Evolutionary conservation across 2,113 vertebrate species (phyloP).

Genomic region (Diphyllodes magnificus): DNA sequence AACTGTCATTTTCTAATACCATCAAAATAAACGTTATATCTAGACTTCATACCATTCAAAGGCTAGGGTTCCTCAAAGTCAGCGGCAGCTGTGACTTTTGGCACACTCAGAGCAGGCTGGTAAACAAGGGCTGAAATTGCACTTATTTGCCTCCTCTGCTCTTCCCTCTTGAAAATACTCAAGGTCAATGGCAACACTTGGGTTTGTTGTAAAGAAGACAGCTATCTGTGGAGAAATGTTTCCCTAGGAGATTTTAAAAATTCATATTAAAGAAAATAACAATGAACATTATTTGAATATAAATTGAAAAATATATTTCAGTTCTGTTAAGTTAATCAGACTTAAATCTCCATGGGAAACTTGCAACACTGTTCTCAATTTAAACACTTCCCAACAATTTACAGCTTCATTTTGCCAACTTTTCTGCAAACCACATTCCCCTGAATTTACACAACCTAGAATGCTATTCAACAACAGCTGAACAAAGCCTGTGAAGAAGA

Average conservation of each 20-base stretch:
- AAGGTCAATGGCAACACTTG: neutral
- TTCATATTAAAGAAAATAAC: neutral
- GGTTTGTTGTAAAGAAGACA: neutral
- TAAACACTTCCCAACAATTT: neutral
- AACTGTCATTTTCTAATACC: neutral
- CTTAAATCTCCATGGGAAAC: neutral
- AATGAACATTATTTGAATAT: neutral
- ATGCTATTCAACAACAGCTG: neutral
- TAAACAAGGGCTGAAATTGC: neutral
- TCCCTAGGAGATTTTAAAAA: neutral
- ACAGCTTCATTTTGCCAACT: slow-evolving; percentile 3
- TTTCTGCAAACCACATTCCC: neutral
- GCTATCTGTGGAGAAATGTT: neutral
- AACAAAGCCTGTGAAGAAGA: neutral
- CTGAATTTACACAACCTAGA: neutral
- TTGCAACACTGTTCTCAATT: neutral
- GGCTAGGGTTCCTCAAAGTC: neutral
- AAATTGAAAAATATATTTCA: neutral
- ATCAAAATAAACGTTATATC: neutral
- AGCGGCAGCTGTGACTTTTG: neutral
- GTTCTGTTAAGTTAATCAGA: slow-evolving; percentile 1
- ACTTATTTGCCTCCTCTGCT: neutral
- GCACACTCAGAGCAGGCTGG: neutral
- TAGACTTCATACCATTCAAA: neutral
- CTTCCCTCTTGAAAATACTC: neutral